Evolutionary conservation across 1,140 invertebrate species (phyloP).

Genomic region (Drosophila sulfurigaster): DNA sequence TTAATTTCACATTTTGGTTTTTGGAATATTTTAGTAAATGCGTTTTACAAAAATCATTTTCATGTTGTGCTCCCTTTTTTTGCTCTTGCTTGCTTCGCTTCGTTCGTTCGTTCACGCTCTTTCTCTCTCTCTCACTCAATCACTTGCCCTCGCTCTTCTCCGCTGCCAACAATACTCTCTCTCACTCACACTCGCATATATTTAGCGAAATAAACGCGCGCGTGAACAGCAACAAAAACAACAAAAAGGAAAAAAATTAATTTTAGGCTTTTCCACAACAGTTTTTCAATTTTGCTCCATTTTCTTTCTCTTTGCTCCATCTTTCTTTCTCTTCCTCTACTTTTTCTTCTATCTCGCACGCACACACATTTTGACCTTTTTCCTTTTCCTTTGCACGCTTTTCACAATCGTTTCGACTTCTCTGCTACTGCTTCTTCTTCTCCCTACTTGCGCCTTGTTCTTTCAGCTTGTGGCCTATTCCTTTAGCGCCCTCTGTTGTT

Average conservation of each 20-base stretch:
- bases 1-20: slow-evolving; percentile 15
- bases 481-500: slow-evolving; percentile 35
- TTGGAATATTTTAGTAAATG: slow-evolving; percentile 63
- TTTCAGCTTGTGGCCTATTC: slow-evolving; percentile 50
- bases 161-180: background rate
- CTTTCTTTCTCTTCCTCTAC: too few species aligned
- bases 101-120: slow-evolving; percentile 13
- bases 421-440: slow-evolving; percentile 28
- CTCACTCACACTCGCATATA: slow-evolving; percentile 7
- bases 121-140: slow-evolving; percentile 27
- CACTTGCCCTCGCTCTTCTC: background rate
- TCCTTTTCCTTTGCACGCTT: slow-evolving; percentile 49
- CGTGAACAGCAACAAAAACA: slow-evolving; percentile 69
- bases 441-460: slow-evolving; percentile 43
- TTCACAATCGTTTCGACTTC: slow-evolving; percentile 33
- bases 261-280: slow-evolving; percentile 77
- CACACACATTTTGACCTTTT: slow-evolving; percentile 60
- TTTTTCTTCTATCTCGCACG: slow-evolving; percentile 24
- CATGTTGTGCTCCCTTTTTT: slow-evolving; percentile 17
- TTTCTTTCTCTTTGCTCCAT: too few species aligned
- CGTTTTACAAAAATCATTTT: slow-evolving; percentile 66
- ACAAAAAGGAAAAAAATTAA: slow-evolving; percentile 61
- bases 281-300: slow-evolving; percentile 77
- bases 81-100: slow-evolving; percentile 3
- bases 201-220: slow-evolving; percentile 44